phyloP scores from a whole-genome alignment of 1,140 invertebrate species.

The Hypothenemus hampei region DNA sequence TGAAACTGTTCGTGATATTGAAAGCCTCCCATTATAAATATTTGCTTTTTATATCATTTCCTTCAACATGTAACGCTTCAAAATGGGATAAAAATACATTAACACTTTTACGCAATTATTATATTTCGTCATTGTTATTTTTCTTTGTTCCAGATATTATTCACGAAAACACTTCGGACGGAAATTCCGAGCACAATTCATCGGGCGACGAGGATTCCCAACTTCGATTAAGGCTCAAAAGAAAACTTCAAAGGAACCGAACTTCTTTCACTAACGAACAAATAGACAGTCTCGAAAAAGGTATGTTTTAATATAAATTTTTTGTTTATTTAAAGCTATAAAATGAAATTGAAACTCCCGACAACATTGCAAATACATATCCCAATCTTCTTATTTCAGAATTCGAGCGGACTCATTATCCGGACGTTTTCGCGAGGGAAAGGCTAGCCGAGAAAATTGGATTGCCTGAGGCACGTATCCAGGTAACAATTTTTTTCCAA shows the following conservation, averaged over 20 bases:
- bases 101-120: neutral
- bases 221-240: constrained; percentile 81
- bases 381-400: constrained; percentile 46
- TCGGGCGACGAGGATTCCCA: constrained; percentile 82
- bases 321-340: too few species aligned
- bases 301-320: constrained; percentile 58
- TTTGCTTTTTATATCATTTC: too few species aligned
- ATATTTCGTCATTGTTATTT: too few species aligned
- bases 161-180: constrained; percentile 67
- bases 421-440: constrained; percentile 95
- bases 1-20: constrained; percentile 11
- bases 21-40: constrained; percentile 3
- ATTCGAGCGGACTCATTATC: constrained; percentile 76
- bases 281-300: constrained; percentile 97
- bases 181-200: constrained; percentile 71
- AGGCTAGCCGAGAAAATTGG: constrained; percentile 93
- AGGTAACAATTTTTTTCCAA: constrained; percentile 60
- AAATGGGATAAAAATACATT: too few species aligned
- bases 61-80: neutral
- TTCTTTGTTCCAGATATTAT: constrained; percentile 42
- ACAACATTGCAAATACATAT: constrained; percentile 1
- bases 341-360: too few species aligned
- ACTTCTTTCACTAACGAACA: constrained; percentile 99
- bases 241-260: constrained; percentile 96
- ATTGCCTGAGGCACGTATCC: constrained; percentile 95